Conservation (phyloP, 2,797 vertebrate genomes). For the Dermochelys coriacea region DNA sequence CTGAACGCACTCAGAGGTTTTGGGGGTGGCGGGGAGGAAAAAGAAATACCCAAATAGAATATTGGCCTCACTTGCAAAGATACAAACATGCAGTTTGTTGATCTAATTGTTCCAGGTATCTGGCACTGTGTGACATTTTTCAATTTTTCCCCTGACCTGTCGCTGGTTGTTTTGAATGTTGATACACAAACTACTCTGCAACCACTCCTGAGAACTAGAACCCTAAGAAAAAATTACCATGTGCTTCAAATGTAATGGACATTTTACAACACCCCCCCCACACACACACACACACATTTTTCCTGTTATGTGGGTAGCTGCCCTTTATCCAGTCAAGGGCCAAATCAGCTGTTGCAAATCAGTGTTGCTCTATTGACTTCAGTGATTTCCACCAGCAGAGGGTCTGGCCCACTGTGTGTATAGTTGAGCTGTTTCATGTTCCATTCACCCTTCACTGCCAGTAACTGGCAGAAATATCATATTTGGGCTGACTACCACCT, state of each 20-base stretch:
- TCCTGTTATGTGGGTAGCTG: accelerated
- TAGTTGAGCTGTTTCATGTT: not conserved
- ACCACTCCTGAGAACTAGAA: slow-evolving; percentile 23
- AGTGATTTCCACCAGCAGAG: not conserved
- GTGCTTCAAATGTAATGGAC: not conserved
- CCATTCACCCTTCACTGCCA: not conserved
- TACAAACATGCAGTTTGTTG: slow-evolving; percentile 54
- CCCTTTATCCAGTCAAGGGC: accelerated
- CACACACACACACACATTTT: not conserved
- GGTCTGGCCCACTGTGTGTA: not conserved
- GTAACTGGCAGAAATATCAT: accelerated
- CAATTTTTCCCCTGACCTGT: slow-evolving; percentile 43
- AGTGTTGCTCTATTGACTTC: accelerated
- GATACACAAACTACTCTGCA: slow-evolving; percentile 29
- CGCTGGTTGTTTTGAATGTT: not conserved
- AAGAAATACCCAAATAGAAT: slow-evolving; percentile 33
- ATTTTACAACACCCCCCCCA: not conserved
- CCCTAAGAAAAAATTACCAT: not conserved
- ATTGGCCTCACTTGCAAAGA: slow-evolving; percentile 45
- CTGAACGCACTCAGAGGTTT: slow-evolving; percentile 15
- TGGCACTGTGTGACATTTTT: slow-evolving; percentile 55
- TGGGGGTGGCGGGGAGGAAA: slow-evolving; percentile 22
- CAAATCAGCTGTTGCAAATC: accelerated
- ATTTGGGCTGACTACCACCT: accelerated
- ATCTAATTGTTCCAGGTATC: slow-evolving; percentile 51